phyloP scores from a whole-genome alignment of 2,113 vertebrate species.

The Brachypodius melanocephalos region DNA sequence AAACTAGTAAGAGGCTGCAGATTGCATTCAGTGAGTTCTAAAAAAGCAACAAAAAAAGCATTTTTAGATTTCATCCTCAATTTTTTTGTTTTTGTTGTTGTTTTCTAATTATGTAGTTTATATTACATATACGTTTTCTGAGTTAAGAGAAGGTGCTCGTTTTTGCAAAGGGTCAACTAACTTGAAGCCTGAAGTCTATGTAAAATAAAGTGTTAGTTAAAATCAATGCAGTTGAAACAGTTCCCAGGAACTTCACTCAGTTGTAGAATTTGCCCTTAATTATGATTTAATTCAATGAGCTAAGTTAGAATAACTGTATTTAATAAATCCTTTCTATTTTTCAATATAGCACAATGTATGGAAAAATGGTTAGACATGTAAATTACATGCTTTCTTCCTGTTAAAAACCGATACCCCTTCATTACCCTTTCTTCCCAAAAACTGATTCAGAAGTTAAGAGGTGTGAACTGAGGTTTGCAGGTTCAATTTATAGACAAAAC shows the following conservation, averaged over 20 bases:
- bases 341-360: neutral
- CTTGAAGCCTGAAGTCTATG: neutral
- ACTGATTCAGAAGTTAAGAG: neutral
- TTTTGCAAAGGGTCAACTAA: neutral
- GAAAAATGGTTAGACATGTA: neutral
- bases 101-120: neutral
- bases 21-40: neutral
- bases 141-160: neutral
- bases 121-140: neutral
- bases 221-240: neutral
- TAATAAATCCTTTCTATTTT: conserved; percentile 19
- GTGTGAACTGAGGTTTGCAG: neutral
- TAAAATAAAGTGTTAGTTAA: neutral
- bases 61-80: neutral
- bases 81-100: neutral
- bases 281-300: neutral
- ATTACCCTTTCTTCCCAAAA: conserved; percentile 22
- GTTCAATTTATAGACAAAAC: neutral
- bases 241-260: neutral
- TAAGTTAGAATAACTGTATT: conserved; percentile 15
- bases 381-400: neutral
- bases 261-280: neutral
- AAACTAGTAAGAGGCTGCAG: neutral
- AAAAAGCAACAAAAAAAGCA: neutral
- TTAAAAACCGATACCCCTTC: conserved; percentile 3